Conservation (phyloP, 2,797 vertebrate genomes). For the Sebastes matsubarae region DNA sequence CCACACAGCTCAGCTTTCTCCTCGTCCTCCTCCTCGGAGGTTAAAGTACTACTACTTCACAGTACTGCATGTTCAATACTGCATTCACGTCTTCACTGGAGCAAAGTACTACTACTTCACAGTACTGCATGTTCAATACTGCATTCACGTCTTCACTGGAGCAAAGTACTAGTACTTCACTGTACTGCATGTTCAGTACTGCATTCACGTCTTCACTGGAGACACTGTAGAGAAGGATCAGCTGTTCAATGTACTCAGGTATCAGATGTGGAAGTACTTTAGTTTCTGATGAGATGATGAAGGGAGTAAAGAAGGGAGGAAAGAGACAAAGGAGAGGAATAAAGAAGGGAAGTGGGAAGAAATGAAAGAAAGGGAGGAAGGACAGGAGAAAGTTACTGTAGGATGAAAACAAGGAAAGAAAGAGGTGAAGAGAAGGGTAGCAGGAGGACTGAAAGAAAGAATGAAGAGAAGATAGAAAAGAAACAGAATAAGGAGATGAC, state of each 20-base stretch:
- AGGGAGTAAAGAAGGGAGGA: not conserved
- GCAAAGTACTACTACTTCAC: not conserved
- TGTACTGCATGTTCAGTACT: not conserved
- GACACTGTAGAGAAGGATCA: not conserved
- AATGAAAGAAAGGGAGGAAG: not conserved
- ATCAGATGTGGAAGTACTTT: no score
- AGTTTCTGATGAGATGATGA: no score
- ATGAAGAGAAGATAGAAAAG: no score
- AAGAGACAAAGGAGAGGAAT: not conserved
- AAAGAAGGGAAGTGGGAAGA: not conserved
- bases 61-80: not conserved
- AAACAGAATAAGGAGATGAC: no score
- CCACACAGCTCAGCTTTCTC: conserved; percentile 18
- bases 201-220: not conserved
- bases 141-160: not conserved
- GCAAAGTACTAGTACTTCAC: not conserved
- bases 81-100: not conserved
- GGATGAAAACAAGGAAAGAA: no score
- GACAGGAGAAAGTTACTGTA: no score
- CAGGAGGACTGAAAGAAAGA: no score
- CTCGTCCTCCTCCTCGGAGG: not conserved
- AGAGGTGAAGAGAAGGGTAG: no score
- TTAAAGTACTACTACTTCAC: not conserved
- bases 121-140: not conserved
- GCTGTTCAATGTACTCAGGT: not conserved